Conservation (phyloP, 1,140 invertebrate species). For the Lucilia cuprina region DNA sequence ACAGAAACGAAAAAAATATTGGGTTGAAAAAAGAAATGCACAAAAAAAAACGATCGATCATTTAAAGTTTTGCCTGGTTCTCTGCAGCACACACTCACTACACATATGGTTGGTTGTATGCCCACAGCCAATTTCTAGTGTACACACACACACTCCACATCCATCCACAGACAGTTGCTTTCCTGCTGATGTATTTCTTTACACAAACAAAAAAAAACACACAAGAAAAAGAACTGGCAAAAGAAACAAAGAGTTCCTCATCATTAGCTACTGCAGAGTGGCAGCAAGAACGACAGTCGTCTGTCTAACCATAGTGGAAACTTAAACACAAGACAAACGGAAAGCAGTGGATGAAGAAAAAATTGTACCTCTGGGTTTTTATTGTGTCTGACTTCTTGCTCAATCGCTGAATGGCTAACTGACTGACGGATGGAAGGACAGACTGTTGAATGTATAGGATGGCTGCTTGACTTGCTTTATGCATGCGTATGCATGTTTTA, state of each 20-base stretch:
- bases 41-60: conserved; percentile 27
- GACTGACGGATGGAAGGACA: background rate
- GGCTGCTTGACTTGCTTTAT: background rate
- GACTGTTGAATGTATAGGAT: background rate
- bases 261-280: conserved; percentile 23
- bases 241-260: background rate
- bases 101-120: conserved; percentile 7
- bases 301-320: background rate
- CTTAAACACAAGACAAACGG: background rate
- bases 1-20: background rate
- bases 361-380: background rate
- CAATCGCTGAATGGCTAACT: background rate
- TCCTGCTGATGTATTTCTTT: conserved; percentile 20
- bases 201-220: background rate
- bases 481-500: background rate
- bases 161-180: background rate
- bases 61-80: conserved; percentile 10
- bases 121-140: background rate
- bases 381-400: background rate
- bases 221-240: too few relatives aligned
- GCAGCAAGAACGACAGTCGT: background rate
- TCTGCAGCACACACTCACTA: background rate
- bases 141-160: background rate
- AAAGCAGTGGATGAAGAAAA: background rate
- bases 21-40: background rate